phyloP scores from a whole-genome alignment of 2,113 vertebrate species.

The Corythaixoides concolor region DNA sequence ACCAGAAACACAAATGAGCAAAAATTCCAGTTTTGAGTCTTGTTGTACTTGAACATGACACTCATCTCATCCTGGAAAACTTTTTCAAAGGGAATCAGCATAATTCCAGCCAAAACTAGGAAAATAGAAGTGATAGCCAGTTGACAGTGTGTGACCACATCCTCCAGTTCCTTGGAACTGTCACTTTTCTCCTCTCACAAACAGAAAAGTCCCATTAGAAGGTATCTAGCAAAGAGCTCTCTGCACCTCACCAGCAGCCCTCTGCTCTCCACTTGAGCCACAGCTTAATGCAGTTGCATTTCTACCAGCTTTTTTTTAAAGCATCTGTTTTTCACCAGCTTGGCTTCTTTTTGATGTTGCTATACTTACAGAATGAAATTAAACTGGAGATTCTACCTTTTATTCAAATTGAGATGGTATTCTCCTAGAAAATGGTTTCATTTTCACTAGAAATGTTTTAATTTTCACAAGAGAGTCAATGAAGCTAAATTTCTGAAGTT shows the following conservation, averaged over 20 bases:
- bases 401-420: neutral
- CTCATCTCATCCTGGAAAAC: neutral
- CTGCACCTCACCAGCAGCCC: neutral
- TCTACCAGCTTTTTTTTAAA: neutral
- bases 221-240: neutral
- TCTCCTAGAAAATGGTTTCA: neutral
- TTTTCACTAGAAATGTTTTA: neutral
- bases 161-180: neutral
- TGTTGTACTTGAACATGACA: neutral
- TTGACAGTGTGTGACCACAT: neutral
- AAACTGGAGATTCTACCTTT: neutral
- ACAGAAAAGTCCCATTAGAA: accelerated
- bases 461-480: neutral
- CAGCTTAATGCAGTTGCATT: neutral
- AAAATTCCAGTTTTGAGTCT: neutral
- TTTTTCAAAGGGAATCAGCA: neutral
- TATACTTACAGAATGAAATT: neutral
- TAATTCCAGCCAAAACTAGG: neutral
- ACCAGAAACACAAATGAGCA: neutral
- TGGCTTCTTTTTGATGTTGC: neutral
- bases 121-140: neutral
- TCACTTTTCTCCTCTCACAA: neutral
- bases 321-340: neutral
- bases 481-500: neutral
- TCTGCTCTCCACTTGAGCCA: neutral